These are phyloP conservation scores for Drosophila kuntzei DNA, from an alignment of 2,888 invertebrate species.

Conservation along the genomic window DNA sequence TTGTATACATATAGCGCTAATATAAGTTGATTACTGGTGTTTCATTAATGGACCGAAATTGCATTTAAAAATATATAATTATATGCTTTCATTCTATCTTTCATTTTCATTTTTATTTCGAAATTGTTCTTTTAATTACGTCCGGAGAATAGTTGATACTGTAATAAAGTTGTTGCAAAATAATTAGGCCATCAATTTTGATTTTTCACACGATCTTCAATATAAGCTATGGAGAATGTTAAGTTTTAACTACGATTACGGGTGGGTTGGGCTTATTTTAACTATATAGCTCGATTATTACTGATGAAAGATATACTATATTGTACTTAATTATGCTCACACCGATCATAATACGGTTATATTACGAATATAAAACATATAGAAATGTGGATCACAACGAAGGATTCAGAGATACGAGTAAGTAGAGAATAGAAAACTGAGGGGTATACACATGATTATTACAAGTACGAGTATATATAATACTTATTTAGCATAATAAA, in stretches of 20 bases:
- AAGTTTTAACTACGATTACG: constrained; percentile 42
- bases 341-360: constrained; percentile 50
- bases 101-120: constrained; percentile 21
- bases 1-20: constrained; percentile 61
- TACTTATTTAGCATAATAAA: constrained; percentile 38
- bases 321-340: constrained; percentile 38
- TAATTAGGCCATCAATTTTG: constrained; percentile 77
- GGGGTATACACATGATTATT: constrained; percentile 27
- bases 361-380: constrained; percentile 41
- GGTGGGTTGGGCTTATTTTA: constrained; percentile 1
- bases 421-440: constrained; percentile 13
- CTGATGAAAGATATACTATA: constrained; percentile 17
- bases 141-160: constrained; percentile 90
- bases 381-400: constrained; percentile 33
- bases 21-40: constrained; percentile 72
- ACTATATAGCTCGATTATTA: constrained; percentile 29
- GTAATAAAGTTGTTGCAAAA: constrained; percentile 86
- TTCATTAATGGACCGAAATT: constrained; percentile 78
- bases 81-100: constrained; percentile 39
- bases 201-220: constrained; percentile 47
- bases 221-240: constrained; percentile 46
- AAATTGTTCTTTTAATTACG: constrained; percentile 86
- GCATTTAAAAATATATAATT: constrained; percentile 71
- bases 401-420: constrained; percentile 20
- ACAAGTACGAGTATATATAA: constrained; percentile 13